Base-by-base conservation (phyloP, 2,797 vertebrate genomes). In the Champsocephalus gunnari region DNA sequence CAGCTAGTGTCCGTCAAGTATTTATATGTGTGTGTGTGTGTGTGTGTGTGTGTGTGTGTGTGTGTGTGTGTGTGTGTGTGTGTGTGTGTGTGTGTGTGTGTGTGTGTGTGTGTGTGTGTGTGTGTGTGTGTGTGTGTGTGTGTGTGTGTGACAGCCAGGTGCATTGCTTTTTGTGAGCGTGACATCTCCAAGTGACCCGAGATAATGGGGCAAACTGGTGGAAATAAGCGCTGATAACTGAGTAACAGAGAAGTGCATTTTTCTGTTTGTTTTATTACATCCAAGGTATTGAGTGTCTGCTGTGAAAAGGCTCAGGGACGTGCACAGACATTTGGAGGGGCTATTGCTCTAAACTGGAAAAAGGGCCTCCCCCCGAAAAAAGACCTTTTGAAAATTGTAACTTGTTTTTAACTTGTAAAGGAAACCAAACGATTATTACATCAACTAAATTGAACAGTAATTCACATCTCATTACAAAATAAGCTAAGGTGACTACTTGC, bases 131-230 rank as follows among this genome's bases (percentile, higher is more conserved):
- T 65, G 44, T 66, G 28, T 71, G 38, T 68, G 38, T 66, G 50
- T 74, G 32, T 56, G 12, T 51, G 32, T 44, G 58, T 34, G 61
- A 64, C 16, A 32, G 51, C 34, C 51, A 66, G 82, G 66, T 73
- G 66, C 12, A 21, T 24, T 65, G 66, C 41, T 57, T 66, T 71
- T 79, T 50, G 48, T 48, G 51, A 66, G 28, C 21, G 53, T 76
- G 17, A 53, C 59, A 34, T 73, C 47, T 44, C 45, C 44, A 82
- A 80, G 44, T 67, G 62, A 88, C 59, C 74, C 9, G 1, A 64
- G 57, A 70, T 32, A 79, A 79, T 56, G 41, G 74, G 62, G n/a
- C 76, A 83, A 74, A 74, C 12, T 71, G 66, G 45, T 71, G 77
- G 75, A 81, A 86, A 77, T 77, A 66, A 77, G 34, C 56, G 53